phyloP scores from a whole-genome alignment of 2,888 invertebrate species.

The Zaprionus bogoriensis region DNA sequence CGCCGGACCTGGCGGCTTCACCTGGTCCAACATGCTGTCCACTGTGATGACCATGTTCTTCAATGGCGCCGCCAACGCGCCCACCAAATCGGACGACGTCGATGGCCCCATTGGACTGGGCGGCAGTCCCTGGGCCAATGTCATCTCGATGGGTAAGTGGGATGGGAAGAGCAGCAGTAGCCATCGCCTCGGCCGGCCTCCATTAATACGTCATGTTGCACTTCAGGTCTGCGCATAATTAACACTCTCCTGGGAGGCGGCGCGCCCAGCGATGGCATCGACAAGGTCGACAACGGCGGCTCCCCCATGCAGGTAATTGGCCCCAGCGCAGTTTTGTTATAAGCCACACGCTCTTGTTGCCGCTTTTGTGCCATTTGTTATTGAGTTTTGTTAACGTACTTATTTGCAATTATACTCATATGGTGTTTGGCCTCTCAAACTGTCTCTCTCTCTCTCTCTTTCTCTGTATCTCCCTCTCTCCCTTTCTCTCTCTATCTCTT shows the following conservation, averaged over 20 bases:
- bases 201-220: neutral
- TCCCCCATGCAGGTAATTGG: conserved; percentile 92
- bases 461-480: neutral
- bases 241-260: conserved; percentile 92
- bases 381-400: conserved; percentile 25
- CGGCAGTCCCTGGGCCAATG: conserved; percentile 93
- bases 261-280: conserved; percentile 91
- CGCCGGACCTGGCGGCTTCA: conserved; percentile 87
- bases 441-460: neutral
- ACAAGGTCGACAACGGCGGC: conserved; percentile 94
- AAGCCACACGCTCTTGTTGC: conserved; percentile 22
- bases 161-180: neutral
- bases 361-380: conserved; percentile 70
- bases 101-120: conserved; percentile 87
- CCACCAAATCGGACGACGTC: conserved; percentile 91
- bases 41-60: conserved; percentile 95
- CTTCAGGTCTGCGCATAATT: conserved; percentile 88
- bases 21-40: conserved; percentile 93
- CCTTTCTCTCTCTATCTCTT: conserved; percentile 18
- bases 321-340: neutral
- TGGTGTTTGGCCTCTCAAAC: conserved; percentile 38
- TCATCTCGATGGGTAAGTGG: conserved; percentile 88
- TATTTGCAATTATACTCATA: conserved; percentile 45
- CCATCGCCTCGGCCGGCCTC: neutral
- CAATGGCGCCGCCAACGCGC: conserved; percentile 85